These are phyloP conservation scores for Brachionus sp. DNA, from an alignment of 1,140 invertebrate genomes.

Conservation along the genomic window DNA sequence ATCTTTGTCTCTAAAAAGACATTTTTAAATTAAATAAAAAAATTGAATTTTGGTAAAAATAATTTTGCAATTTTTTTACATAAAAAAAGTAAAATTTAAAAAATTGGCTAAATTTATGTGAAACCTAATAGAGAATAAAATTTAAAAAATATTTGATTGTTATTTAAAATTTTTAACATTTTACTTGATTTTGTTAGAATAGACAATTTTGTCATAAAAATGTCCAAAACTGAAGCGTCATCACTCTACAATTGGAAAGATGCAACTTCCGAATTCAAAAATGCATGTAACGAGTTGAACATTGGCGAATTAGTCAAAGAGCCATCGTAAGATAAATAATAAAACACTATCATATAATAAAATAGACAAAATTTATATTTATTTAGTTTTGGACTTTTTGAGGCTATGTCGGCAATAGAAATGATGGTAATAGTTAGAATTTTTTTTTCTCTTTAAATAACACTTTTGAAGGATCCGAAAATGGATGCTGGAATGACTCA, in stretches of 20 bases:
- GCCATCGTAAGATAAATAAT: slow-evolving; percentile 64
- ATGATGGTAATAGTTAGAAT: slow-evolving; percentile 70
- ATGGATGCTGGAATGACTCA: slow-evolving; percentile 98
- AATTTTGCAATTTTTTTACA: neutral
- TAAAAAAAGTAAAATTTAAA: neutral
- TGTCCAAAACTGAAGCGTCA: neutral
- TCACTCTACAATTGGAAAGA: slow-evolving; percentile 67
- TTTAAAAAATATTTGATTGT: neutral
- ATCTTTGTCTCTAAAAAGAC: too few species aligned
- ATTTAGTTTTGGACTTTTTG: slow-evolving; percentile 77
- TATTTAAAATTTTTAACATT: neutral
- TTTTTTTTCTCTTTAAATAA: neutral
- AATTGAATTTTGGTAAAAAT: neutral
- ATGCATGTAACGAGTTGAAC: slow-evolving; percentile 69
- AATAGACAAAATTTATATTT: slow-evolving; percentile 22
- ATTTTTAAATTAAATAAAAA: neutral
- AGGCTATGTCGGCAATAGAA: slow-evolving; percentile 98
- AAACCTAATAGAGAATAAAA: neutral
- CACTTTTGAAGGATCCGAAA: slow-evolving; percentile 72
- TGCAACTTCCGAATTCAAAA: slow-evolving; percentile 72
- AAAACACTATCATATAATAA: neutral
- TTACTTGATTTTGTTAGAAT: neutral
- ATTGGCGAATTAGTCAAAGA: slow-evolving; percentile 84
- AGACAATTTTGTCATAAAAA: neutral
- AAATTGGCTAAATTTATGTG: neutral